Percentiles rank a stretch among this genome's conserved stretches.
Evolutionary conservation across 2,888 invertebrate species (phyloP).

Genomic region (Boloria euphrosyne): DNA sequence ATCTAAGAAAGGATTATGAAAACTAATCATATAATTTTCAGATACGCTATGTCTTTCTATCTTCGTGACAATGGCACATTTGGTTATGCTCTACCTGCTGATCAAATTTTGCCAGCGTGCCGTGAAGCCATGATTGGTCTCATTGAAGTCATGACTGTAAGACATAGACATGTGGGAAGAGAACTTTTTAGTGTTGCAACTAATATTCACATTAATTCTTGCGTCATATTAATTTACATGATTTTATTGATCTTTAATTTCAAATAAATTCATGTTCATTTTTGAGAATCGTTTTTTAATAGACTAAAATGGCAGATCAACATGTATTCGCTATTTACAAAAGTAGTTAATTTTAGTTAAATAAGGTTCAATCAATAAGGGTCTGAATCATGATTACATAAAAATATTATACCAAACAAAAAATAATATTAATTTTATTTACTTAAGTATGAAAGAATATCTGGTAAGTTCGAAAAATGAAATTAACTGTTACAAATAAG

Average conservation of each 20-base stretch:
- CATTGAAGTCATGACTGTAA: slow-evolving; percentile 68
- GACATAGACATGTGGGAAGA: slow-evolving; percentile 46
- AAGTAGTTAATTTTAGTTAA: too few species aligned
- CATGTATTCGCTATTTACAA: too few species aligned
- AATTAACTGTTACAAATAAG: too few species aligned
- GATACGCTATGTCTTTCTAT: slow-evolving; percentile 61
- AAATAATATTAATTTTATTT: too few species aligned
- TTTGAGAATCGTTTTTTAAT: not conserved
- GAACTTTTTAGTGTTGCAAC: slow-evolving; percentile 39
- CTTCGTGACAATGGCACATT: slow-evolving; percentile 85
- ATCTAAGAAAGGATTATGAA: too few species aligned
- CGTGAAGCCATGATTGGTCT: slow-evolving; percentile 82
- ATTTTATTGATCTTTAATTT: slow-evolving; percentile 1
- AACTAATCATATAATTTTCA: slow-evolving; percentile 38
- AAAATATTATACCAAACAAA: too few species aligned
- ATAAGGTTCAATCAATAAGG: too few species aligned
- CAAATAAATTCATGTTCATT: slow-evolving; percentile 9
- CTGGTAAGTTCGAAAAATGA: too few species aligned
- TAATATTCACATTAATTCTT: not conserved
- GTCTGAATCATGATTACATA: too few species aligned
- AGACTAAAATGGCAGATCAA: too few species aligned
- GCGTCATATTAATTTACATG: not conserved
- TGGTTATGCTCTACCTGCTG: slow-evolving; percentile 86
- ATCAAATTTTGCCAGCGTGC: slow-evolving; percentile 84
- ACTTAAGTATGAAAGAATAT: too few species aligned